Percentiles rank a stretch among this genome's conserved stretches.
phyloP scores from a whole-genome alignment of 2,797 vertebrate genomes.

The Spizella passerina region DNA sequence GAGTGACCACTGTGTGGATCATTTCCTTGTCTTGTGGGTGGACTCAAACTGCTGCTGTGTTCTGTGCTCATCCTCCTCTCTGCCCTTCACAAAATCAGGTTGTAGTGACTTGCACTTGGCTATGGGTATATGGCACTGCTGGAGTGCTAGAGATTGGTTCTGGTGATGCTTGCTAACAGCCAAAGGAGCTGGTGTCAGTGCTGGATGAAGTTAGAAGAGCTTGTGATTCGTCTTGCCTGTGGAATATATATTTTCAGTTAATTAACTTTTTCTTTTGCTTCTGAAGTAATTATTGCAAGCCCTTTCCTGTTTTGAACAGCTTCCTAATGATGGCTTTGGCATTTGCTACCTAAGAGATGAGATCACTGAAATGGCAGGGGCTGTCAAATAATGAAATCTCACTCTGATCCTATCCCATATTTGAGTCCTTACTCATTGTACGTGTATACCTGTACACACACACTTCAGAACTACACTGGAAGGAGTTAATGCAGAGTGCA shows the following conservation, averaged over 20 bases:
- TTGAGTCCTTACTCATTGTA: neutral
- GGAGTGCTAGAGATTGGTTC: neutral
- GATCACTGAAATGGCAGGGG: neutral
- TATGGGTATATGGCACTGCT: neutral
- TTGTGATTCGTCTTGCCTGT: rapidly evolving
- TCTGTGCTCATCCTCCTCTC: neutral
- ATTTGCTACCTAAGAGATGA: neutral
- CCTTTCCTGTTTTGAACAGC: neutral
- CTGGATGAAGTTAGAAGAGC: neutral
- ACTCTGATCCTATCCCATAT: neutral
- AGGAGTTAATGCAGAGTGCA: neutral
- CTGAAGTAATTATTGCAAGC: neutral
- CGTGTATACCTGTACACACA: rapidly evolving
- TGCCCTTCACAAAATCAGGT: neutral
- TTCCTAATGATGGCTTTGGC: neutral
- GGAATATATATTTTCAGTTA: neutral
- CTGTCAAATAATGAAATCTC: neutral
- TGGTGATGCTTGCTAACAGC: neutral
- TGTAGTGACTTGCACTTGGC: rapidly evolving
- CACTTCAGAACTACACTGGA: neutral
- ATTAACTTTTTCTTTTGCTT: neutral
- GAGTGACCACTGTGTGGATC: neutral
- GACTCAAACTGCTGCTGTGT: neutral
- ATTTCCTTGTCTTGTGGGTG: neutral
- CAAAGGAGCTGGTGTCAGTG: neutral